A percentile compares a stretch with the other conserved stretches of the same genome.
phyloP scores from a whole-genome alignment of 2,797 vertebrate genomes.

The Acipenser ruthenus region DNA sequence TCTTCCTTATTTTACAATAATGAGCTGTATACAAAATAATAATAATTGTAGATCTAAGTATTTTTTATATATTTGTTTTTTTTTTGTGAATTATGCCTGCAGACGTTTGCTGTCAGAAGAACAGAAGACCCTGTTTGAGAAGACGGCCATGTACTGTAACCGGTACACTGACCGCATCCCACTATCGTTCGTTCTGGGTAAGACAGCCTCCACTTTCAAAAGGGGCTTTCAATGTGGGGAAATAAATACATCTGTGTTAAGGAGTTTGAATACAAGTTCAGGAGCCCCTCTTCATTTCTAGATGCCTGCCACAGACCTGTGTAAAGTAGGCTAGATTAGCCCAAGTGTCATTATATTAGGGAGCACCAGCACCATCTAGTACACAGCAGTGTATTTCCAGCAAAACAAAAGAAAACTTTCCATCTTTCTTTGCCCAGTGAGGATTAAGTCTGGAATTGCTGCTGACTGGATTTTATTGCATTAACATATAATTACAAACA shows the following conservation, averaged over 20 bases:
- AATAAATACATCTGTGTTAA: too few species aligned
- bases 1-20: too few species aligned
- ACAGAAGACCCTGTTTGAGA: slow-evolving; percentile 69
- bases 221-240: too few species aligned
- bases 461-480: not conserved
- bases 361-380: not conserved
- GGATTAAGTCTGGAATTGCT: not conserved
- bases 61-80: too few species aligned
- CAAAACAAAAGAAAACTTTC: too few species aligned
- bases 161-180: slow-evolving; percentile 75
- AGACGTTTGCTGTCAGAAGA: slow-evolving; percentile 60
- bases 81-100: slow-evolving; percentile 9
- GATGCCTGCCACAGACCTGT: too few species aligned
- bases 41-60: too few species aligned
- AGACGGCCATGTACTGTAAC: slow-evolving; percentile 71
- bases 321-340: too few species aligned
- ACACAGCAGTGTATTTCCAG: too few species aligned
- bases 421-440: not conserved
- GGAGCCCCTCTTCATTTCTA: too few species aligned
- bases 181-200: slow-evolving; percentile 76
- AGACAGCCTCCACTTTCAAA: slow-evolving; percentile 12
- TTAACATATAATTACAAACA: not conserved
- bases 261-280: too few species aligned
- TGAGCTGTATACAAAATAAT: too few species aligned
- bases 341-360: not conserved